These are phyloP conservation scores for Heterodera carotae DNA, from an alignment of 1,140 invertebrate genomes.

Conservation along the genomic window DNA sequence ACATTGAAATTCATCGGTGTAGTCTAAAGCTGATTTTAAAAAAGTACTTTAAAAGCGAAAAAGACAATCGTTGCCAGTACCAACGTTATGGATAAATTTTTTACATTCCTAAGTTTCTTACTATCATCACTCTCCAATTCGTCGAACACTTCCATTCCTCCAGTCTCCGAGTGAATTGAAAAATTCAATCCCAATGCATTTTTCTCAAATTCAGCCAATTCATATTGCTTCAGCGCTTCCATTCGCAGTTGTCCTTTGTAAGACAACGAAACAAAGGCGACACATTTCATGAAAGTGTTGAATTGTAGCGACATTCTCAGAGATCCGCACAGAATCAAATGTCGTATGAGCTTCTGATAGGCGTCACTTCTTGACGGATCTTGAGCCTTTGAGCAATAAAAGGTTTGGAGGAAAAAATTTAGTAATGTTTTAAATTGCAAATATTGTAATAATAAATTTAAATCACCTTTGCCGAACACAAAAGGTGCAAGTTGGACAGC, in stretches of 20 bases:
- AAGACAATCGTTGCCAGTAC: too few relatives aligned
- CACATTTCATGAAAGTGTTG: background rate
- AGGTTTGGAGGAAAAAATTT: too few relatives aligned
- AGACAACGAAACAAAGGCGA: background rate
- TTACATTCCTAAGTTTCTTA: too few relatives aligned
- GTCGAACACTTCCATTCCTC: background rate
- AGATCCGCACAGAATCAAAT: constrained; percentile 1
- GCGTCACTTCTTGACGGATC: background rate
- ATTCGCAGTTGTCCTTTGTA: background rate
- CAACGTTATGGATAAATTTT: too few relatives aligned
- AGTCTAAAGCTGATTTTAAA: too few relatives aligned
- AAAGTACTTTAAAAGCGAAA: too few relatives aligned
- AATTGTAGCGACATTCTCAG: background rate
- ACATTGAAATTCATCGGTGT: too few relatives aligned
- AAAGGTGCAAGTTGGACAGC: background rate
- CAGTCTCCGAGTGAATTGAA: background rate
- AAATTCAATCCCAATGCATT: background rate
- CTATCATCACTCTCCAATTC: background rate
- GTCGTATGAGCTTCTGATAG: constrained; percentile 3
- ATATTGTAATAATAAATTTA: too few relatives aligned
- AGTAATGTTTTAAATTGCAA: too few relatives aligned
- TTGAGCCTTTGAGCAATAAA: background rate
- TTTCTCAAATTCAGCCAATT: background rate
- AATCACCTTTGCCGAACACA: background rate
- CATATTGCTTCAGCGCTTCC: background rate